Percentiles rank a stretch among this genome's conserved stretches.
Conservation (phyloP, 53 echinoderm and acorn worm species). For the Stichopus horrens region DNA sequence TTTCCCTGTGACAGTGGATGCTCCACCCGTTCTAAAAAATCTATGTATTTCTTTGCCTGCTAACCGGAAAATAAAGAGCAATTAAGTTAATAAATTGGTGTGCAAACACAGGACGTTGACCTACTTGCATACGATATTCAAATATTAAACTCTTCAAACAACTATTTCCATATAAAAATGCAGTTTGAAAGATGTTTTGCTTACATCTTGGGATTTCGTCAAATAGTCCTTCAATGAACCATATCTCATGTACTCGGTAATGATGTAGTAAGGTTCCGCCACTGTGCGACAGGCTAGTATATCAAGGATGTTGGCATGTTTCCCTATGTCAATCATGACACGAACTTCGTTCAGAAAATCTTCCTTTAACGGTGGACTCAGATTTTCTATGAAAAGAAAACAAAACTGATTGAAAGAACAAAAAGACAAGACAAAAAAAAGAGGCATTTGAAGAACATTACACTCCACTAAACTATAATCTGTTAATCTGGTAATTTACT, state of each 20-base stretch:
- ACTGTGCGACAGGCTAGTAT: slow-evolving; percentile 64
- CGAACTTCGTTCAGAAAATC: slow-evolving; percentile 65
- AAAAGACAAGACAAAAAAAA: too few relatives aligned
- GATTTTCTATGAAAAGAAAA: background rate
- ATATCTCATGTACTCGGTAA: slow-evolving; percentile 72
- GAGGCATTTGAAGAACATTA: too few relatives aligned
- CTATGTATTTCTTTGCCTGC: background rate
- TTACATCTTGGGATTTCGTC: slow-evolving; percentile 54
- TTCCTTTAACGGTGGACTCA: slow-evolving; percentile 36
- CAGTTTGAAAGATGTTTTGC: background rate
- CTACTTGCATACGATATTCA: background rate
- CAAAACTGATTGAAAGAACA: too few relatives aligned
- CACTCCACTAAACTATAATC: too few relatives aligned
- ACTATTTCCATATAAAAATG: background rate
- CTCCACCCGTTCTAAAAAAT: too few relatives aligned
- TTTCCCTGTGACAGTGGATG: too few relatives aligned
- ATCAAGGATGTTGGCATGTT: slow-evolving; percentile 61
- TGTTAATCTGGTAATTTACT: too few relatives aligned
- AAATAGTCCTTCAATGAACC: slow-evolving; percentile 66
- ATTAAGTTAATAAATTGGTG: background rate
- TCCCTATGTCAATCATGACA: slow-evolving; percentile 64
- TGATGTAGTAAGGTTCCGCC: slow-evolving; percentile 67
- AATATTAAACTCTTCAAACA: background rate
- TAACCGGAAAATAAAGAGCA: background rate
- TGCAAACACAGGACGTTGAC: background rate